Percentiles rank a stretch among this genome's conserved stretches.
phyloP scores from a whole-genome alignment of 2,888 invertebrate species.

The Chrysolina americana region DNA sequence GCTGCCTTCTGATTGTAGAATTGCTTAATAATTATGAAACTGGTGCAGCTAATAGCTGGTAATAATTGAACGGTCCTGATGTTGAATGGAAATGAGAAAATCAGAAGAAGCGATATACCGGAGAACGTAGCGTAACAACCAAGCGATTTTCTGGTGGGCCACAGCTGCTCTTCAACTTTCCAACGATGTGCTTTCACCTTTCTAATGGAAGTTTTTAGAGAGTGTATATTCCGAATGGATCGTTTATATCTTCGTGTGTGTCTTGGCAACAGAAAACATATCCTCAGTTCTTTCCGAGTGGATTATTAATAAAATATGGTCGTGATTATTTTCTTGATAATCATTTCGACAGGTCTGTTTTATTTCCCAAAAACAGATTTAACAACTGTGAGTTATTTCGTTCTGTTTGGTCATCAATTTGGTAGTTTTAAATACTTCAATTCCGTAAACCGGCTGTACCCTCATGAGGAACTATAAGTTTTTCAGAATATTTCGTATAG shows the following conservation, averaged over 20 bases:
- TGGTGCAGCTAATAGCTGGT: constrained; percentile 56
- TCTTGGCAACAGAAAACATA: neutral
- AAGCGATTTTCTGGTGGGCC: neutral
- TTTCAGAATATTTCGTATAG: too few species aligned
- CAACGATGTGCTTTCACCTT: constrained; percentile 12
- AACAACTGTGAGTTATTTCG: too few species aligned
- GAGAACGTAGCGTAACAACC: constrained; percentile 6
- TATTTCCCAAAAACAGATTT: too few species aligned
- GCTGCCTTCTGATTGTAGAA: constrained; percentile 47
- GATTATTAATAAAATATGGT: too few species aligned
- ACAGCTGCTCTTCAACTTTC: constrained; percentile 12
- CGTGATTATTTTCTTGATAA: too few species aligned
- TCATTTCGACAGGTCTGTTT: too few species aligned
- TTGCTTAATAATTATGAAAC: constrained; percentile 58
- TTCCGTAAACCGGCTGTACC: too few species aligned
- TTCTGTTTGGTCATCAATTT: too few species aligned
- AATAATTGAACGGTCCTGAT: constrained; percentile 51
- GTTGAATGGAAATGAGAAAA: constrained; percentile 33
- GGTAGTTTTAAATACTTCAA: too few species aligned
- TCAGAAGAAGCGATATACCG: constrained; percentile 26
- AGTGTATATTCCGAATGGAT: neutral
- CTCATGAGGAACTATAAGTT: too few species aligned
- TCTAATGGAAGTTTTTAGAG: constrained; percentile 15
- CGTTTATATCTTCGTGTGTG: neutral
- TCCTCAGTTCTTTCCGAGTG: neutral